These are phyloP conservation scores for Gavialis gangeticus DNA, from an alignment of 2,113 vertebrate species.

Conservation along the genomic window DNA sequence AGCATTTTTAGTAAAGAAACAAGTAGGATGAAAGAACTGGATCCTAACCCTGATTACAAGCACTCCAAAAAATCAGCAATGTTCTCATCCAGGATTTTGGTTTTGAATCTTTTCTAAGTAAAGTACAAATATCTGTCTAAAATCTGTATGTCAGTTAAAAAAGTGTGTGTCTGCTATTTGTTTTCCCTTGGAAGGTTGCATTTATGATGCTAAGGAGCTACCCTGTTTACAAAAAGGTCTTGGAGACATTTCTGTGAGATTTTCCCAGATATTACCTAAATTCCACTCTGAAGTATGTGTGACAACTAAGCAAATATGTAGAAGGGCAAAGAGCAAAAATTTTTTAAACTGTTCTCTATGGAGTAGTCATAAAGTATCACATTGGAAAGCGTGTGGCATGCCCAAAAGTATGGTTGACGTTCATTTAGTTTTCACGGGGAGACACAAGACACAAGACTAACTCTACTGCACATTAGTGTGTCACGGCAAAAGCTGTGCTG, in stretches of 20 bases:
- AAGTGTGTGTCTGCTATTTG: not conserved
- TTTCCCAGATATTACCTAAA: slow-evolving; percentile 58
- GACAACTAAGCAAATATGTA: slow-evolving; percentile 51
- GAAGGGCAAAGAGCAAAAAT: slow-evolving; percentile 47
- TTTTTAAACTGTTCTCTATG: slow-evolving; percentile 43
- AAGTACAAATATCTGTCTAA: not conserved
- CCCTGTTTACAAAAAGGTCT: not conserved
- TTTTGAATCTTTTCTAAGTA: not conserved
- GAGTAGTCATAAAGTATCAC: not conserved
- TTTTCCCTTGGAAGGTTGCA: slow-evolving; percentile 55
- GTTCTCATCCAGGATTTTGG: not conserved
- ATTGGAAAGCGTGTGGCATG: not conserved
- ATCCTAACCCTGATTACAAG: not conserved
- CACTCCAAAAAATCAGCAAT: not conserved
- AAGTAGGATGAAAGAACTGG: not conserved
- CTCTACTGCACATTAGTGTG: no score
- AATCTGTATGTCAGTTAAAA: not conserved
- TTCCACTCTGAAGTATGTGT: slow-evolving; percentile 29
- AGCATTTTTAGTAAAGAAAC: not conserved
- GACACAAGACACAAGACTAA: not conserved
- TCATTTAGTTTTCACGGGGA: not conserved
- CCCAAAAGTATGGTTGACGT: not conserved
- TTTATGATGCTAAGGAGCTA: slow-evolving; percentile 31
- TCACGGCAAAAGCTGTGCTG: no score
- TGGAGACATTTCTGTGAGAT: slow-evolving; percentile 28